Conservation (phyloP, 2,797 vertebrate species). For the Gallirallus australis region DNA sequence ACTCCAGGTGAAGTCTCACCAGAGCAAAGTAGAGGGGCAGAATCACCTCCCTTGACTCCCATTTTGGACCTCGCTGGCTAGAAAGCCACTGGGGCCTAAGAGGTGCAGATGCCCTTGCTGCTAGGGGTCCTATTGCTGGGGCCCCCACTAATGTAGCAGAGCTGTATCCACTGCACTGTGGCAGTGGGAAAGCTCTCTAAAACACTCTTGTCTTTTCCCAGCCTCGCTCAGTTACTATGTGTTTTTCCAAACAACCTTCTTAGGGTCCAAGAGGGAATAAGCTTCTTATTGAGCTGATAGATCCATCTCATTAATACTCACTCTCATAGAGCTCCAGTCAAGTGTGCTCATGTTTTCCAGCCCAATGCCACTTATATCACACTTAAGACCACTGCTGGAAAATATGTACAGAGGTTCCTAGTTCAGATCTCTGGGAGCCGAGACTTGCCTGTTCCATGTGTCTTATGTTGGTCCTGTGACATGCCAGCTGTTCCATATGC, state of each 20-base stretch:
- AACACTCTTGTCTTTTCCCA: neutral
- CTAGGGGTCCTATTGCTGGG: neutral
- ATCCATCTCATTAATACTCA: neutral
- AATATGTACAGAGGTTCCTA: neutral
- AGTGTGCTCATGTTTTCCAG: neutral
- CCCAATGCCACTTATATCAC: neutral
- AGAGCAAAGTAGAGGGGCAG: no score
- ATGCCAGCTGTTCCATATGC: neutral
- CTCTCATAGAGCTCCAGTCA: neutral
- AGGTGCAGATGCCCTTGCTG: neutral
- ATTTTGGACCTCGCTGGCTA: neutral
- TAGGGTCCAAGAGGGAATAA: neutral
- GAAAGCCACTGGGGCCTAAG: neutral
- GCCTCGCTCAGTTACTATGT: neutral
- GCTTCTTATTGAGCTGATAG: neutral
- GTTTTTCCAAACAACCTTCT: neutral
- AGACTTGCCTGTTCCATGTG: neutral
- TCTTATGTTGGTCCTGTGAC: neutral
- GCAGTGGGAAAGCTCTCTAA: neutral
- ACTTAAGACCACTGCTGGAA: neutral
- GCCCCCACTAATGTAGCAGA: neutral
- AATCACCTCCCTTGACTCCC: no score
- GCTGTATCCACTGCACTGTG: accelerated
- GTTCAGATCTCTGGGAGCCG: neutral
- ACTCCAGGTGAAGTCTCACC: no score